Base-by-base conservation (phyloP, 1,140 invertebrate genomes). In the Atta texana region DNA sequence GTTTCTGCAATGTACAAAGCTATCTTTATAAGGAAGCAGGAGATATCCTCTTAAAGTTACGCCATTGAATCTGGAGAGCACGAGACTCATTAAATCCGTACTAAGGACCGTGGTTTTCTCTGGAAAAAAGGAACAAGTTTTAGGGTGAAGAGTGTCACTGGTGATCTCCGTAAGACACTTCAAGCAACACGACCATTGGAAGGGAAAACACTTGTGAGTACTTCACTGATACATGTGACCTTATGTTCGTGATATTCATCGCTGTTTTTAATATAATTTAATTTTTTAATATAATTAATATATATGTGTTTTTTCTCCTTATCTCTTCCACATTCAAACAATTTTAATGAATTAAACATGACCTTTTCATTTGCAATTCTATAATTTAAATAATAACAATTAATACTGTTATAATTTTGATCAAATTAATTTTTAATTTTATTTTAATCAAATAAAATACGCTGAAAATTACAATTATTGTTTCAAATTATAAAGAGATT, bases 81-180 rank as follows among this genome's bases (percentile, higher is more conserved):
- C 51, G 68, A 77, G 76, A 87, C 86, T 91, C 90, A 86, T 91
- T 91, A 92, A 91, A 90, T 91, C 72, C 68, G 77, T 61, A 66
- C 49, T 28, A 72, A 87, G 74, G 16, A 57, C 51, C 44, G 44
- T n/a, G 53, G 66, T 78, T 88, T 88, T 88, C 55, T 10, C 12
- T n/a, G 57, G 18, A 39, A 82, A 80, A 78, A 69, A 28, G 49
- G 8, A 49, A 44, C 18, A 18, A 18, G n/a, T 14, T 69, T 69
- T 69, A 18, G 66, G 21, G 59, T 44, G 61, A 82, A 66, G 72
- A 74, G 71, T 82, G 85, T 31, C 44, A 63, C 59, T 69, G 84
- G 12, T 55, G 61, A n/a, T 34, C 69, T 34, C 28, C 21, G 53
- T 12, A 61, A 69, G 53, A 51, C 66, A 69, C 34, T 69, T 59